Conservation (phyloP, 2,888 invertebrate species). For the Lottia gigantea region DNA sequence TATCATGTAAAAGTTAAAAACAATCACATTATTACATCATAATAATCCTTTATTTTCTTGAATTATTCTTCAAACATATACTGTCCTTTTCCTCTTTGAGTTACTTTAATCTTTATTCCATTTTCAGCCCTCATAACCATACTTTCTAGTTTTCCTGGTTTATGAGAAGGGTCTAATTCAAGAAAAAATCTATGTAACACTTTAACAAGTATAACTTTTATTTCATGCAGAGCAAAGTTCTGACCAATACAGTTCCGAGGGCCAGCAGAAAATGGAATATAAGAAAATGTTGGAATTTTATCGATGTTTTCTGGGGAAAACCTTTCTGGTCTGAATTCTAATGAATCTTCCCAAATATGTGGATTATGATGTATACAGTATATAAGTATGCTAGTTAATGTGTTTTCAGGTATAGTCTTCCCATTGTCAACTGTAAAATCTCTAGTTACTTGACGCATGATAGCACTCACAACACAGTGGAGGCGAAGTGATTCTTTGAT, state of each 20-base stretch:
- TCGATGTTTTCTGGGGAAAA: slow-evolving; percentile 46
- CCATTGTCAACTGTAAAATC: slow-evolving; percentile 40
- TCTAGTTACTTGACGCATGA: slow-evolving; percentile 38
- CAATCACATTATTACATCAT: too few species aligned
- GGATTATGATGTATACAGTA: slow-evolving; percentile 48
- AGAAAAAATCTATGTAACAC: slow-evolving; percentile 43
- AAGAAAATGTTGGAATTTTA: slow-evolving; percentile 43
- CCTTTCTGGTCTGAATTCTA: slow-evolving; percentile 47
- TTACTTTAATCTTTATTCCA: slow-evolving; percentile 37
- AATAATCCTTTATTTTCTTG: too few species aligned
- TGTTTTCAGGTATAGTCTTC: slow-evolving; percentile 37
- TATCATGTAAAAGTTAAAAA: too few species aligned
- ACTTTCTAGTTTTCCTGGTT: slow-evolving; percentile 34
- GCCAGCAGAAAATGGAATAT: slow-evolving; percentile 57
- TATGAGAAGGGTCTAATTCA: slow-evolving; percentile 34
- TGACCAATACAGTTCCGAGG: slow-evolving; percentile 60
- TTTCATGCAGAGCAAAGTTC: slow-evolving; percentile 56
- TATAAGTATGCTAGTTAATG: slow-evolving; percentile 37
- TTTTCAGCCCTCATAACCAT: slow-evolving; percentile 44
- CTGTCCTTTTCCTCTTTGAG: slow-evolving; percentile 19
- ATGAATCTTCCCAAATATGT: slow-evolving; percentile 43
- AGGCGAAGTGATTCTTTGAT: slow-evolving; percentile 51
- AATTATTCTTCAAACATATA: background rate
- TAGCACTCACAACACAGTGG: slow-evolving; percentile 44
- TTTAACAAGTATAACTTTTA: slow-evolving; percentile 48